Evolutionary conservation across 2,888 invertebrate genomes (phyloP).

Genomic region (Tethea ocularis): DNA sequence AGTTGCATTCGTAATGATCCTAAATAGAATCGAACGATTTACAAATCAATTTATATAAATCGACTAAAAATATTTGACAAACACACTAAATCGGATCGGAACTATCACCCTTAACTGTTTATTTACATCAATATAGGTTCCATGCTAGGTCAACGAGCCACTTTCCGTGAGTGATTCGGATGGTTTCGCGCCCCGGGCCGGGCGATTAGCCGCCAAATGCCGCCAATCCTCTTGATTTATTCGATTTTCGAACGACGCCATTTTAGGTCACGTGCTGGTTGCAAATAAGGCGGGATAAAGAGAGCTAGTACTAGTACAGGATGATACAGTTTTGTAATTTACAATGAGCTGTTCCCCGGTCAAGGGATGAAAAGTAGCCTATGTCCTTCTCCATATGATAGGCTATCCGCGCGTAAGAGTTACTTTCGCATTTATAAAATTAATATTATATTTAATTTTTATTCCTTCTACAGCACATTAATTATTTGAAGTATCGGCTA

Average conservation of each 20-base stretch:
- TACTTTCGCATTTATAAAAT: no score
- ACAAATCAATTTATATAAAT: neutral
- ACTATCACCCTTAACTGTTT: constrained; percentile 36
- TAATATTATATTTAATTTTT: no score
- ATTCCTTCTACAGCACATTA: no score
- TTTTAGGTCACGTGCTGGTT: constrained; percentile 70
- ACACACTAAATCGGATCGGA: constrained; percentile 9
- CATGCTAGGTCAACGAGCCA: constrained; percentile 15
- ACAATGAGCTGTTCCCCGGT: no score
- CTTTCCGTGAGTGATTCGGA: constrained; percentile 37
- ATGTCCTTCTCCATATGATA: no score
- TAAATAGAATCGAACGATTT: no score
- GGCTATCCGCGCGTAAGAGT: no score
- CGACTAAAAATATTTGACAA: neutral
- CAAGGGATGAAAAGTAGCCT: no score
- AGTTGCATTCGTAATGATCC: neutral
- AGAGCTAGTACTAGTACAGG: constrained; percentile 39
- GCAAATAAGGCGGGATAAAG: constrained; percentile 58
- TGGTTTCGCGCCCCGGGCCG: constrained; percentile 51
- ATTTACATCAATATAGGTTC: constrained; percentile 33
- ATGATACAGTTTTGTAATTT: constrained; percentile 23
- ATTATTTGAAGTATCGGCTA: no score
- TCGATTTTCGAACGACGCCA: constrained; percentile 72
- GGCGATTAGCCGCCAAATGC: constrained; percentile 75
- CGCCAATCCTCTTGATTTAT: constrained; percentile 78